Evolutionary conservation across 2,888 invertebrate genomes (phyloP), one percentile per base, ranked within the genome.

Genomic region (Villa cingulata): DNA sequence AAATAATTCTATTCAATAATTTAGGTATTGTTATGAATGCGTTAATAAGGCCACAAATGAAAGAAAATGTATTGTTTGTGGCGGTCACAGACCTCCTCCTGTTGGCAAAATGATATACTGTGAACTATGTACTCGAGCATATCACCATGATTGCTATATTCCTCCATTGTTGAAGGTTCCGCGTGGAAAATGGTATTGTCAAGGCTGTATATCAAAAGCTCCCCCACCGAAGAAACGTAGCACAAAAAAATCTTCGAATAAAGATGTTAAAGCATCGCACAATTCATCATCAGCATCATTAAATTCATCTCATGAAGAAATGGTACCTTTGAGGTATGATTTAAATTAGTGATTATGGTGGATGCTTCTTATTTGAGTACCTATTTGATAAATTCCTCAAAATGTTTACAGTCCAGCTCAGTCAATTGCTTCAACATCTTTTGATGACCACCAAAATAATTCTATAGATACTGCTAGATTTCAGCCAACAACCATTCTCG

Each of bases 11-110:
- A 14, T 23, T 32, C 3, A 4, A 4, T 19, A 4, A 23, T 23
- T 6, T 51, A 87, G 87, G 87, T 96, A 90, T 70, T 96, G 95
- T 70, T 91, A 86, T 74, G 91, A 91, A 63, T 96, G 95, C 70
- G 81, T 87, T 71, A 88, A 89, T 70, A 89, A 91, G 71, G 91
- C 89, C 6, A 86, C 91, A 20, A 91, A 91, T 29, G 87, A 89
- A 62, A 78, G 89, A 48, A 89, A 90, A 62, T 96, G 96, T 72
- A 86, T 95, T 55, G 90, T 95, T 51, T 97, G 96, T 68, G 94
- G 95, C 36, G 77, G 77, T 17, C 80, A 79, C 59, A 74, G 78
- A 54, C 72, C 72, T 27, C 63, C 70, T 39, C 74, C 75, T 1
- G 62, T 66, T 37, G 73, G 73, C 43, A 74, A 79, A 54, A 77